phyloP scores from a whole-genome alignment of 2,888 invertebrate species.

The Dicyrtoma fusca region DNA sequence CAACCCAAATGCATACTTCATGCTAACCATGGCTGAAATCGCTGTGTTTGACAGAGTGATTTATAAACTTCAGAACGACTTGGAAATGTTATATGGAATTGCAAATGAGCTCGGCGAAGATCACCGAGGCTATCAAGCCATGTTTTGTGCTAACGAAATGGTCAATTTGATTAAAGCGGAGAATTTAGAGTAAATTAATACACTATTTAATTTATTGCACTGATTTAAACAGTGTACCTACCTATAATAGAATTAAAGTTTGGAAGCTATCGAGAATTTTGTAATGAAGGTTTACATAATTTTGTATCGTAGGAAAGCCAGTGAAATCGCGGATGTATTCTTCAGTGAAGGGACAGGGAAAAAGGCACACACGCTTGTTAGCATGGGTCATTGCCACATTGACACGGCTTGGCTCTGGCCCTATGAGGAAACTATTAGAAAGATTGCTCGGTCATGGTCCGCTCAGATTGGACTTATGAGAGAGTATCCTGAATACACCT shows the following conservation, averaged over 20 bases:
- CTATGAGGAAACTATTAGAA: slow-evolving; percentile 63
- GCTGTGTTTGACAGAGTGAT: slow-evolving; percentile 60
- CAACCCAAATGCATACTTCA: slow-evolving; percentile 59
- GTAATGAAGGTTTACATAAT: no score
- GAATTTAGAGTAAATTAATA: slow-evolving; percentile 52
- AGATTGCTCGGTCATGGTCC: slow-evolving; percentile 62
- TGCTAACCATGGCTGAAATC: slow-evolving; percentile 59
- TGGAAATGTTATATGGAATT: slow-evolving; percentile 61
- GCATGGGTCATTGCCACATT: slow-evolving; percentile 63
- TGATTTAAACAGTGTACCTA: no score
- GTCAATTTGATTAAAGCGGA: slow-evolving; percentile 59
- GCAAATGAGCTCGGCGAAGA: slow-evolving; percentile 60
- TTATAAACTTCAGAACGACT: slow-evolving; percentile 59
- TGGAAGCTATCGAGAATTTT: not conserved
- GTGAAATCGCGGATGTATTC: slow-evolving; percentile 60
- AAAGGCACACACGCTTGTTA: slow-evolving; percentile 60
- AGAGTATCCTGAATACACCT: slow-evolving; percentile 58
- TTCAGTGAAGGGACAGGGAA: slow-evolving; percentile 60
- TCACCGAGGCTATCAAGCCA: slow-evolving; percentile 61
- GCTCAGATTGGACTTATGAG: slow-evolving; percentile 62
- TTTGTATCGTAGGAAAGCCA: slow-evolving; percentile 58
- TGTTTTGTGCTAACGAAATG: slow-evolving; percentile 62
- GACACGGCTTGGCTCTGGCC: slow-evolving; percentile 65
- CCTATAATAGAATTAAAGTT: no score
- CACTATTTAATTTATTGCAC: not conserved